Base-by-base conservation (phyloP, 37 sponge, comb jelly and placozoan species). In the Ianthella basta region DNA sequence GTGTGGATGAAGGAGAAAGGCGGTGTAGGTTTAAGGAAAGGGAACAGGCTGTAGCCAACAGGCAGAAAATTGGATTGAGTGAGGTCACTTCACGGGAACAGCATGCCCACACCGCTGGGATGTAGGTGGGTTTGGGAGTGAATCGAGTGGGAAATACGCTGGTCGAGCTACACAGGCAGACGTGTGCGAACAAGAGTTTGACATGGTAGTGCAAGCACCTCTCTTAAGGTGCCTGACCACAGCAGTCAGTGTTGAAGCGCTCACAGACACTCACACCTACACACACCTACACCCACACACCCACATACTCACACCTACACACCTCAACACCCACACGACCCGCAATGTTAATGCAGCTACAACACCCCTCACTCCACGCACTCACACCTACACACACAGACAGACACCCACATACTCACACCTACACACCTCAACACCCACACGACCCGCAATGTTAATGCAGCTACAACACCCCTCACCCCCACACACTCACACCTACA, bases 181-280 rank as follows among this genome's bases (percentile, higher is more conserved):
- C n/a, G n/a, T n/a, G n/a, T n/a, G n/a, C n/a, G n/a, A n/a, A n/a
- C n/a, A n/a, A n/a, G n/a, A n/a, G n/a, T n/a, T n/a, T n/a, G n/a
- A n/a, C n/a, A n/a, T n/a, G n/a, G n/a, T n/a, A n/a, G n/a, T n/a
- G n/a, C n/a, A n/a, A n/a, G n/a, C n/a, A n/a, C n/a, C n/a, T n/a
- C n/a, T n/a, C n/a, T n/a, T n/a, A n/a, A n/a, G n/a, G n/a, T n/a
- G n/a, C n/a, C n/a, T n/a, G n/a, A n/a, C n/a, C n/a, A n/a, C n/a
- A n/a, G n/a, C n/a, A n/a, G n/a, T n/a, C n/a, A 27, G 2, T 29
- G 63, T 10, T 4, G 4, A 25, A 1, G 34, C 35, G 34, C 70
- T 27, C 70, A 69, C 70, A 69, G 33, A 69, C 70, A 69, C 70
- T 13, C 70, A 69, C 70, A 30, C 70, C 29, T 35, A 69, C 70